Conservation (phyloP, 1,140 invertebrate species). For the Saccostrea glomerata region DNA sequence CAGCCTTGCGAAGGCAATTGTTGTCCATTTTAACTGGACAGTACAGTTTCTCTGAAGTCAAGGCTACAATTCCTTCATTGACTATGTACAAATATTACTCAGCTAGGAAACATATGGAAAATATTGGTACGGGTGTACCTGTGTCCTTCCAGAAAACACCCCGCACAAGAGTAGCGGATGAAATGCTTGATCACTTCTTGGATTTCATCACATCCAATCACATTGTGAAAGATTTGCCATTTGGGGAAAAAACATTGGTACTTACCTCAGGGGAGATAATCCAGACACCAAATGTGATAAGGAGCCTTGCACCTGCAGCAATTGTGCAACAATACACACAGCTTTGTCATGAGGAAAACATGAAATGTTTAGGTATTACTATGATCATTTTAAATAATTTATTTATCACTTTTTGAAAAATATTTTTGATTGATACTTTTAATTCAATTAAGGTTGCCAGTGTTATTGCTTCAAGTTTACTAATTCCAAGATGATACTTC, state of each 20-base stretch:
- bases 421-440: no score
- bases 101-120: slow-evolving; percentile 26
- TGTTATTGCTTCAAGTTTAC: no score
- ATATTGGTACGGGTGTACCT: slow-evolving; percentile 22
- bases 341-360: slow-evolving; percentile 1
- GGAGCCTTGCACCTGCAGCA: slow-evolving; percentile 18
- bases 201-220: slow-evolving; percentile 45
- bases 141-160: neutral
- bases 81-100: slow-evolving; percentile 19
- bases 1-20: no score
- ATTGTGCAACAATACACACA: slow-evolving; percentile 38
- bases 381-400: no score
- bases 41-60: neutral
- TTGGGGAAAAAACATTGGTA: slow-evolving; percentile 24
- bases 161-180: neutral
- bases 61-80: neutral
- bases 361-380: neutral
- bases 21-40: no score
- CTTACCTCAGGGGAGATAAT: slow-evolving; percentile 35
- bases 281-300: slow-evolving; percentile 27
- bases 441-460: no score
- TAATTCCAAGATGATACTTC: no score
- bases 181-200: slow-evolving; percentile 16
- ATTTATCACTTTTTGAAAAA: no score
- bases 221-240: slow-evolving; percentile 38